Percentiles rank a stretch among this genome's conserved stretches.
These are phyloP conservation scores for Coccyzus lansbergi DNA, from an alignment of 2,797 vertebrate species.

Conservation along the genomic window DNA sequence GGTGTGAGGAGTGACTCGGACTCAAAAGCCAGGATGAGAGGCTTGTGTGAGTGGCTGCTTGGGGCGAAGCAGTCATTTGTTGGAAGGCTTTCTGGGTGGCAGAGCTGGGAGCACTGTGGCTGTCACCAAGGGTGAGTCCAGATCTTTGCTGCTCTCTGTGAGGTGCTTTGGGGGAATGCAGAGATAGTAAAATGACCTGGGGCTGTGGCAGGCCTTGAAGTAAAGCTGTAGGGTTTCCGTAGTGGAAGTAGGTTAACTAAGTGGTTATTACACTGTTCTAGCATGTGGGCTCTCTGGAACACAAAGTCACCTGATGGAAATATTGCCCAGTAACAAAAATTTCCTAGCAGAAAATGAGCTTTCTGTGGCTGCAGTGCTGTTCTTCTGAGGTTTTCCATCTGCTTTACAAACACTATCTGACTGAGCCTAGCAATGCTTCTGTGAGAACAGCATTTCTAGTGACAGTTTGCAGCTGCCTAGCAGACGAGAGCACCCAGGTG, in stretches of 20 bases:
- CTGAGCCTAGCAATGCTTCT: conserved; percentile 22
- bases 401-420: conserved; percentile 40
- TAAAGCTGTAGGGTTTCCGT: not conserved
- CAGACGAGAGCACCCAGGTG: conserved; percentile 46
- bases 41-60: not conserved
- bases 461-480: conserved; percentile 58
- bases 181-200: no score
- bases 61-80: rapidly evolving
- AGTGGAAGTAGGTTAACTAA: not conserved
- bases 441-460: conserved; percentile 42
- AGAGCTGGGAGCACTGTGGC: rapidly evolving
- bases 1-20: rapidly evolving
- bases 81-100: not conserved
- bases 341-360: conserved; percentile 17
- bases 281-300: not conserved
- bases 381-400: conserved; percentile 49
- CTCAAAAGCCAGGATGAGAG: not conserved
- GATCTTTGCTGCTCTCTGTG: not conserved
- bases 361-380: not conserved
- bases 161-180: rapidly evolving
- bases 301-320: conserved; percentile 4
- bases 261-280: not conserved
- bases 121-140: not conserved
- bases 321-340: not conserved
- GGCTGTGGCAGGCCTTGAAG: not conserved